Conservation (phyloP, 1,140 invertebrate genomes). For the Hycleus phaleratus region DNA sequence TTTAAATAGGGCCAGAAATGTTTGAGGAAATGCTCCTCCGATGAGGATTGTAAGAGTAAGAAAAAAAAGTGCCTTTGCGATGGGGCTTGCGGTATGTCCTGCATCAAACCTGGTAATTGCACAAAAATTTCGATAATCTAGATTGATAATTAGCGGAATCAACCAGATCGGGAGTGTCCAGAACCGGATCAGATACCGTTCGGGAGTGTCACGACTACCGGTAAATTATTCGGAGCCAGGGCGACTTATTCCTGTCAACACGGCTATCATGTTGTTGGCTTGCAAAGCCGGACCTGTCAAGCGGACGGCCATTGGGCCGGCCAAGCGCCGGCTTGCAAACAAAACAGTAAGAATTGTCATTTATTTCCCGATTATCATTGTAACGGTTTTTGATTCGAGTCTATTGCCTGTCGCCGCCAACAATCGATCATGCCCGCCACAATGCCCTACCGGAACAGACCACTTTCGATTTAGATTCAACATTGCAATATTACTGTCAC, state of each 20-base stretch:
- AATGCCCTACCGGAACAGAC: constrained; percentile 73
- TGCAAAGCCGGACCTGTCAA: constrained; percentile 75
- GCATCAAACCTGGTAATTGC: constrained; percentile 75
- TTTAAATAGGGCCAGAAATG: constrained; percentile 67
- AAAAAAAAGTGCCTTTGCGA: constrained; percentile 96
- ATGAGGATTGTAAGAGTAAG: constrained; percentile 94
- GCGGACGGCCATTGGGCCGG: constrained; percentile 91
- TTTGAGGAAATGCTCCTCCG: constrained; percentile 84
- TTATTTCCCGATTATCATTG: not conserved
- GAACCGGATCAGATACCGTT: constrained; percentile 62
- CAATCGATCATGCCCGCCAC: constrained; percentile 80
- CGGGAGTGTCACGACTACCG: constrained; percentile 63
- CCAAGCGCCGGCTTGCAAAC: constrained; percentile 75
- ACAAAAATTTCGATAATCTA: not conserved
- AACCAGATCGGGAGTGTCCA: constrained; percentile 75
- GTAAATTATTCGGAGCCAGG: constrained; percentile 69
- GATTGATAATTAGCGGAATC: no score
- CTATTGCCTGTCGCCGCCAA: constrained; percentile 81
- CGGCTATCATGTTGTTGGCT: constrained; percentile 79
- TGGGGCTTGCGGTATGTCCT: constrained; percentile 91
- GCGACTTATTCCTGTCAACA: constrained; percentile 80
- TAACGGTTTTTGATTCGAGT: constrained; percentile 44
- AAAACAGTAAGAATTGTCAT: constrained; percentile 60
- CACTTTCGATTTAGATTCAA: constrained; percentile 75
- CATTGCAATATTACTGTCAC: constrained; percentile 85